Conservation (phyloP, 2,888 invertebrate genomes). For the Galerucella calmariensis region DNA sequence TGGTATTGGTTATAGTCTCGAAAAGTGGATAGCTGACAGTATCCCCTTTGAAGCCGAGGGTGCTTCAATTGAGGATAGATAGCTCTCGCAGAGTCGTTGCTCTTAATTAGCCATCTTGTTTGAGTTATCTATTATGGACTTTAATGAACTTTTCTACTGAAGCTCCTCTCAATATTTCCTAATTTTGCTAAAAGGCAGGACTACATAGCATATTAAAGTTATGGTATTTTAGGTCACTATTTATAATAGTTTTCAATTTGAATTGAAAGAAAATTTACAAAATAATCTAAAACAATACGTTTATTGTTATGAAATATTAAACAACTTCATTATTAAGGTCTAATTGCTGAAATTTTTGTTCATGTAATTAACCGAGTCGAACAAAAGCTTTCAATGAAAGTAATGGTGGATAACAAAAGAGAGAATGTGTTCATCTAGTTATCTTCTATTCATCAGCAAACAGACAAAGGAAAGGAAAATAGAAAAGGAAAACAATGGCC, state of each 20-base stretch:
- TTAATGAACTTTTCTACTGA: constrained; percentile 10
- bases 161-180: neutral
- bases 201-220: neutral
- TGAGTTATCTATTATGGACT: constrained; percentile 18
- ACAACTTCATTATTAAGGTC: neutral
- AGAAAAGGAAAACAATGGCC: constrained; percentile 19
- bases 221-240: neutral
- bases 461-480: constrained; percentile 35
- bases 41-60: constrained; percentile 12
- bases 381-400: constrained; percentile 25
- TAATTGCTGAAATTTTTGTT: constrained; percentile 18
- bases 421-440: constrained; percentile 37
- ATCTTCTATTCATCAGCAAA: constrained; percentile 36
- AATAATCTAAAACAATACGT: neutral
- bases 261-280: neutral
- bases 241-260: neutral
- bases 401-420: constrained; percentile 29
- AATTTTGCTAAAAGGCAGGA: neutral
- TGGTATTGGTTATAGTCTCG: neutral
- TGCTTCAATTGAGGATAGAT: constrained; percentile 6
- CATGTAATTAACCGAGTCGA: constrained; percentile 23
- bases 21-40: constrained; percentile 19
- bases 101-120: constrained; percentile 19
- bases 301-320: constrained; percentile 2
- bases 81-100: constrained; percentile 8